Evolutionary conservation across 2,113 vertebrate genomes (phyloP), one percentile per base, ranked within the genome.

Genomic region (Pomatorhinus ruficollis): DNA sequence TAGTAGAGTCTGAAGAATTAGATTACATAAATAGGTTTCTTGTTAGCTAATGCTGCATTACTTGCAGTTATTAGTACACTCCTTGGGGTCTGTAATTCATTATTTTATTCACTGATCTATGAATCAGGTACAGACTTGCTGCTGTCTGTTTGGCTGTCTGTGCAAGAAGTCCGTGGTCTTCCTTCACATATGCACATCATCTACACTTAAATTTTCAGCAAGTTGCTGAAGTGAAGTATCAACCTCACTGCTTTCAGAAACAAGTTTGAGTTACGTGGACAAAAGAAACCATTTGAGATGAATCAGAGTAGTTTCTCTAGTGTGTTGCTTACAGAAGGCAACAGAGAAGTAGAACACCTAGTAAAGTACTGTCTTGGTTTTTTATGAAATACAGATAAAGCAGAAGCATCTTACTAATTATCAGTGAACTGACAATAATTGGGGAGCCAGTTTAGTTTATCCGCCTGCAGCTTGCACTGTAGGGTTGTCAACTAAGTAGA

Each of bases 111-210:
- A 45, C 53, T 22, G 11, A 28, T 64, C 22, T 5, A 8, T 28
- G 18, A 72, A 66, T 49, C 11, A 1, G 20, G 23, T 64, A 23
- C 1, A 21, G 65, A 68, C 21, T 69, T 56, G 24, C 15, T 79
- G 40, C 16, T 71, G 0, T 18, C 20, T 63, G 1, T n/a, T 54
- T 8, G 57, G 39, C 18, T 39, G 14, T 71, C 39, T 66, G 0
- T n/a, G 23, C 49, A 61, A 30, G 33, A 60, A 70, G 12, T 23
- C 31, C 6, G 8, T 57, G 5, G 0, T 86, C 9, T 61, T 79
- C 15, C 39, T 64, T 54, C 14, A 24, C 4, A 0, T 5, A 5
- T 19, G 11, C 16, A 21, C 3, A 15, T 69, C 4, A n/a, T 42
- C 40, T 65, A 17, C 8, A 23, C 10, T 68, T 42, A 12, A 5